Evolutionary conservation across 2,113 vertebrate genomes (phyloP).

Genomic region (Stigmatopora argus): DNA sequence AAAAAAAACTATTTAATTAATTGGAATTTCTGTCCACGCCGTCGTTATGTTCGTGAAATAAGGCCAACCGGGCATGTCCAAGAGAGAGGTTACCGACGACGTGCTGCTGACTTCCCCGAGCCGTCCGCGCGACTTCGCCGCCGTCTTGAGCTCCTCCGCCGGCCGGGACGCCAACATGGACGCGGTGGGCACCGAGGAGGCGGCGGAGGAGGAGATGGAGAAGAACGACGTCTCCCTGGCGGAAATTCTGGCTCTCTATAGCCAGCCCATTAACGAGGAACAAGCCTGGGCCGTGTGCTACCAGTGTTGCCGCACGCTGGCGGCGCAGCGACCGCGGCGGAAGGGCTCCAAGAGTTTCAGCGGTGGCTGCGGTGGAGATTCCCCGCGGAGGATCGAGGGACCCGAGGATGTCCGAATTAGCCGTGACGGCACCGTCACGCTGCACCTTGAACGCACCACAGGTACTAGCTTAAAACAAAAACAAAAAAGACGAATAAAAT

Average conservation of each 20-base stretch:
- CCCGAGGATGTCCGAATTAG: slow-evolving; percentile 77
- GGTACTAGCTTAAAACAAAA: slow-evolving; percentile 46
- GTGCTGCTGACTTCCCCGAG: slow-evolving; percentile 55
- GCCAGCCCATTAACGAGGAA: slow-evolving; percentile 94
- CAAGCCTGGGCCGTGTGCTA: slow-evolving; percentile 97
- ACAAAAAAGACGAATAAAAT: too few species aligned
- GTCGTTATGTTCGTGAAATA: slow-evolving; percentile 17
- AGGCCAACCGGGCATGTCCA: slow-evolving; percentile 56
- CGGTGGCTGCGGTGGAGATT: slow-evolving; percentile 24
- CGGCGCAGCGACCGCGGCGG: slow-evolving; percentile 57
- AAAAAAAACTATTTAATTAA: too few species aligned
- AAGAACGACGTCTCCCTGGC: slow-evolving; percentile 78
- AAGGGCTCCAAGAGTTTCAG: slow-evolving; percentile 47
- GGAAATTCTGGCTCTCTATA: slow-evolving; percentile 84
- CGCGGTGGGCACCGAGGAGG: slow-evolving; percentile 24
- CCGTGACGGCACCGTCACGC: slow-evolving; percentile 78
- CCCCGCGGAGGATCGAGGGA: slow-evolving; percentile 60
- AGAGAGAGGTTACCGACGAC: slow-evolving; percentile 56
- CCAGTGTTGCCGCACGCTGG: slow-evolving; percentile 81
- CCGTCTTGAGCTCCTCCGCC: slow-evolving; percentile 25
- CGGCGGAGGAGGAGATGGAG: slow-evolving; percentile 53
- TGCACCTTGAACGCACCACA: slow-evolving; percentile 46
- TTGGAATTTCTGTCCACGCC: neutral
- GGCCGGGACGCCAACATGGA: neutral
- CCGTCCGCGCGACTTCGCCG: slow-evolving; percentile 37